phyloP scores from a whole-genome alignment of 2,113 vertebrate genomes.

The Microcebus griseorufus region DNA sequence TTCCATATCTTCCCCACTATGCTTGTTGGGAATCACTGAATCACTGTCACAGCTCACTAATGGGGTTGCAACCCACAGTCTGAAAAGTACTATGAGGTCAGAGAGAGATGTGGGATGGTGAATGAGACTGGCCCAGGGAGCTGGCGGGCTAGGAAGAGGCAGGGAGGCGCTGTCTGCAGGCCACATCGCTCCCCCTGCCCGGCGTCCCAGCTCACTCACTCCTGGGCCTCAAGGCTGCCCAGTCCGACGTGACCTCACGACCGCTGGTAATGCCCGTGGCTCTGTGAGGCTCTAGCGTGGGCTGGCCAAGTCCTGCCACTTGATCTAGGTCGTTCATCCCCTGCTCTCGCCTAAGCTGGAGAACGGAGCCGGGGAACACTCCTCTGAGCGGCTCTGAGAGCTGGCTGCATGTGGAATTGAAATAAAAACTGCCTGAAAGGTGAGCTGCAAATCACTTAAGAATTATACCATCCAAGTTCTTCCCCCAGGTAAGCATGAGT shows the following conservation, averaged over 20 bases:
- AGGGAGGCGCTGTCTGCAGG: neutral
- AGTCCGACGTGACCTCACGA: neutral
- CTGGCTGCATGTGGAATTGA: neutral
- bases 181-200: accelerated
- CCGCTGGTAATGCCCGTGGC: accelerated
- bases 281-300: neutral
- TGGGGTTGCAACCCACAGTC: neutral
- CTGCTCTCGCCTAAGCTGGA: neutral
- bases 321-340: neutral
- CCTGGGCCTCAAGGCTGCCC: neutral
- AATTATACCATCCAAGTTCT: neutral
- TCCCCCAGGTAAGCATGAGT: neutral
- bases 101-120: neutral
- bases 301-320: neutral
- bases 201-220: neutral
- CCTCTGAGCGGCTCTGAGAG: neutral
- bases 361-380: neutral
- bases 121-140: no score
- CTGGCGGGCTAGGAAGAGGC: neutral
- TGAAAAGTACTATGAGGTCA: neutral
- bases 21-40: neutral
- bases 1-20: neutral
- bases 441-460: neutral
- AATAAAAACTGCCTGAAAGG: constrained; percentile 4
- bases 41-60: neutral